These are phyloP conservation scores for Phylloscopus trochilus DNA, from an alignment of 2,113 vertebrate genomes.

Conservation along the genomic window DNA sequence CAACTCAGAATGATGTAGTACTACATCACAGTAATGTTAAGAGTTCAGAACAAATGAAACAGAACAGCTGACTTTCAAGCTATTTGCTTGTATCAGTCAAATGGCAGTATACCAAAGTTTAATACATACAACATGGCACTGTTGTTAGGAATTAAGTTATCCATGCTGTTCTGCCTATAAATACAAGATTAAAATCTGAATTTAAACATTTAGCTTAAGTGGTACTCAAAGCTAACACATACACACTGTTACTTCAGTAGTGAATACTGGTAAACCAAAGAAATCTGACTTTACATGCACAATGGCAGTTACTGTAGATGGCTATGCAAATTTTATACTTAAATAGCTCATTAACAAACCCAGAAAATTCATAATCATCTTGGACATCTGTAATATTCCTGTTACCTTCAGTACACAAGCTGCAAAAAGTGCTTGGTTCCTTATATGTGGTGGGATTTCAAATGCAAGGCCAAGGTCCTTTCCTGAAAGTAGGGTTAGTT, in stretches of 20 bases:
- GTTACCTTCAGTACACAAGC: conserved; percentile 96
- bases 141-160: not conserved
- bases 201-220: not conserved
- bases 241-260: not conserved
- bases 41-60: not conserved
- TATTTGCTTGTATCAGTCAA: not conserved
- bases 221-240: not conserved
- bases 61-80: not conserved
- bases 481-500: conserved; percentile 68
- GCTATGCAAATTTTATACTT: not conserved
- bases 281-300: not conserved
- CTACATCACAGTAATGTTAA: not conserved
- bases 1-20: not conserved
- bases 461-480: conserved; percentile 93
- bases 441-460: conserved; percentile 86
- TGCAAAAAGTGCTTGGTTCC: conserved; percentile 88
- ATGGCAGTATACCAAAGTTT: not conserved
- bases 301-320: not conserved
- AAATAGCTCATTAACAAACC: not conserved
- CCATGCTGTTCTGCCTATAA: not conserved
- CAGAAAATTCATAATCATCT: not conserved
- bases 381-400: not conserved
- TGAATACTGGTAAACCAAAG: not conserved
- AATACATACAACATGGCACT: not conserved
- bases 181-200: not conserved